A percentile compares a stretch with the other conserved stretches of the same genome.
phyloP scores from a whole-genome alignment of 2,888 invertebrate genomes.

The Girardia tigrina region DNA sequence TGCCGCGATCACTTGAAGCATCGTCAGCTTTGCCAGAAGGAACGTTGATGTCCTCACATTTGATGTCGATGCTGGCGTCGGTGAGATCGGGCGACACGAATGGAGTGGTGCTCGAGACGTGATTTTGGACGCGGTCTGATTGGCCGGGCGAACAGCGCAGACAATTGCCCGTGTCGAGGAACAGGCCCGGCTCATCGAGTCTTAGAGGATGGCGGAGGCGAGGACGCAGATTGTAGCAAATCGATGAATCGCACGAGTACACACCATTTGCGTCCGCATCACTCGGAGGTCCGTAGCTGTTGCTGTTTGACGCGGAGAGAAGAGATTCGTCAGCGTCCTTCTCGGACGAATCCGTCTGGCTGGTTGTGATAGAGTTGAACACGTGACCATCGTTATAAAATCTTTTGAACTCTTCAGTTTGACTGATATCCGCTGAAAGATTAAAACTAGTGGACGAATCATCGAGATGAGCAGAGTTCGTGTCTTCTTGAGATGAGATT shows the following conservation, averaged over 20 bases:
- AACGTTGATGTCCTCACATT: background rate
- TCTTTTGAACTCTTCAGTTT: conserved; percentile 11
- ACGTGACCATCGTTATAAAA: conserved; percentile 4
- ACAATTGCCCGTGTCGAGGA: background rate
- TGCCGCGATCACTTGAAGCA: background rate
- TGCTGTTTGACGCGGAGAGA: background rate
- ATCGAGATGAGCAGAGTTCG: background rate
- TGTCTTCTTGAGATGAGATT: background rate
- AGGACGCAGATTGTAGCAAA: conserved; percentile 9
- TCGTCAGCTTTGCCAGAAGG: too few species aligned
- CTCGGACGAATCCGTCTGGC: background rate
- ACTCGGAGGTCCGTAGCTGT: background rate
- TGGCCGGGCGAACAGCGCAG: background rate
- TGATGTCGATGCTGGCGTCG: background rate
- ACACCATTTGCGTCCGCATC: background rate
- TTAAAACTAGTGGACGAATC: conserved; percentile 8
- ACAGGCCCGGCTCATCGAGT: background rate
- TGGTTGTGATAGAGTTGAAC: background rate
- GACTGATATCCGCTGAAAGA: background rate
- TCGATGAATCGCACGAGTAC: conserved; percentile 1
- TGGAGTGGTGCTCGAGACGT: background rate
- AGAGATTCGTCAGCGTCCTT: background rate
- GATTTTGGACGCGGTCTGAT: background rate
- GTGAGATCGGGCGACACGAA: background rate
- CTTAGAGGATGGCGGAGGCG: background rate